Percentiles rank a stretch among this genome's conserved stretches.
These are phyloP conservation scores for Molossus molossus DNA, from an alignment of 2,797 vertebrate genomes.

Conservation along the genomic window DNA sequence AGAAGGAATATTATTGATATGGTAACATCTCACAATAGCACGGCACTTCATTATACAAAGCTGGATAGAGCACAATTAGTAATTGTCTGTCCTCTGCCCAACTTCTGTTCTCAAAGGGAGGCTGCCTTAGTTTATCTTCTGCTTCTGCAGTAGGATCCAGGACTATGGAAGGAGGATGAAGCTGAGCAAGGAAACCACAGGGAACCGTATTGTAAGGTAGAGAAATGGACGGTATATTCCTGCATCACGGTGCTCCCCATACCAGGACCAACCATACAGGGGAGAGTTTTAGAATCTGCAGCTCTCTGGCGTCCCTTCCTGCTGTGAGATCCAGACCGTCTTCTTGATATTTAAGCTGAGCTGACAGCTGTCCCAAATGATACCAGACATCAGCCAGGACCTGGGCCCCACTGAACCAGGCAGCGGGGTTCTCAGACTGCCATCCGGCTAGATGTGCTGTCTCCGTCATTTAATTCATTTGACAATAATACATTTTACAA, in stretches of 20 bases:
- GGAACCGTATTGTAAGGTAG: rapidly evolving
- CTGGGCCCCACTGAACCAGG: not conserved
- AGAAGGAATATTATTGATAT: not conserved
- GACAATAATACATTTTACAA: not conserved
- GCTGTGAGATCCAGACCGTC: not conserved
- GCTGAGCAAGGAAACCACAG: not conserved
- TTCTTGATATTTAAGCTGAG: not conserved
- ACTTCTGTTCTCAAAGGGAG: not conserved
- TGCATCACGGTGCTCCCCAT: not conserved
- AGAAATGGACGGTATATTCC: not conserved
- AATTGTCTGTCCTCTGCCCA: not conserved
- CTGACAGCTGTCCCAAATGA: not conserved
- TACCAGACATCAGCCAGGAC: not conserved
- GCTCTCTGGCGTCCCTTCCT: not conserved
- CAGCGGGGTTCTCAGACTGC: not conserved
- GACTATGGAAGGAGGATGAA: not conserved
- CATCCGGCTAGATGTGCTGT: not conserved
- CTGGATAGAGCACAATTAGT: not conserved
- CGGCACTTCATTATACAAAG: not conserved
- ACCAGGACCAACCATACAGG: not conserved
- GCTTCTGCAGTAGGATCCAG: not conserved
- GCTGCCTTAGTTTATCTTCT: not conserved
- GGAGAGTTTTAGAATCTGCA: not conserved
- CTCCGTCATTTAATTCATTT: not conserved
- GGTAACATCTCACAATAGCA: not conserved